Conservation (phyloP, 2,797 vertebrate species). For the Vireo griseus region DNA sequence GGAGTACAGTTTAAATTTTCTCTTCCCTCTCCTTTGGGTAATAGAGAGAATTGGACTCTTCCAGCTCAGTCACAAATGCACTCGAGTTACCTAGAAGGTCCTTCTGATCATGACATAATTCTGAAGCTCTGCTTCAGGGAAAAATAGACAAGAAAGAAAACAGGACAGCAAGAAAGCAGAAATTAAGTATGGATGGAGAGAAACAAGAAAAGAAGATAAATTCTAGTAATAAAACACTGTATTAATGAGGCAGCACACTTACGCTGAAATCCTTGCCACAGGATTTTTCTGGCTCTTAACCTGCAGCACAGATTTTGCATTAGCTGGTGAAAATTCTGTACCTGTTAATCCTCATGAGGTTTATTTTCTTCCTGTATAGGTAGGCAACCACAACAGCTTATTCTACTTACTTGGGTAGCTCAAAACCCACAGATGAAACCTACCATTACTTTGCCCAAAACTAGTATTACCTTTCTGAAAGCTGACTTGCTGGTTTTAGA, state of each 20-base stretch:
- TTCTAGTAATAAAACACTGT: not conserved
- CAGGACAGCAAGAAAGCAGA: not conserved
- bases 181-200: not conserved
- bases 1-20: not conserved
- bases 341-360: not conserved
- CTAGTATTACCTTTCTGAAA: not conserved
- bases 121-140: not conserved
- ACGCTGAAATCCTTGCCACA: not conserved
- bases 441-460: not conserved
- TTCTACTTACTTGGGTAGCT: not conserved
- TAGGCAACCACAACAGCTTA: not conserved
- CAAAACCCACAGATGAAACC: not conserved
- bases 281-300: not conserved
- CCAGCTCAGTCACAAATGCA: not conserved
- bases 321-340: not conserved
- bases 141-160: not conserved
- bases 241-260: not conserved
- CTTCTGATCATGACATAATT: not conserved
- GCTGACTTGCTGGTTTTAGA: not conserved
- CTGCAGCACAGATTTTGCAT: not conserved
- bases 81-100: not conserved
- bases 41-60: not conserved
- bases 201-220: not conserved
- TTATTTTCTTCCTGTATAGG: not conserved
- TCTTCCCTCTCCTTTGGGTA: not conserved